Conservation (phyloP, 2,888 invertebrate genomes). For the Drosophila gaucha region DNA sequence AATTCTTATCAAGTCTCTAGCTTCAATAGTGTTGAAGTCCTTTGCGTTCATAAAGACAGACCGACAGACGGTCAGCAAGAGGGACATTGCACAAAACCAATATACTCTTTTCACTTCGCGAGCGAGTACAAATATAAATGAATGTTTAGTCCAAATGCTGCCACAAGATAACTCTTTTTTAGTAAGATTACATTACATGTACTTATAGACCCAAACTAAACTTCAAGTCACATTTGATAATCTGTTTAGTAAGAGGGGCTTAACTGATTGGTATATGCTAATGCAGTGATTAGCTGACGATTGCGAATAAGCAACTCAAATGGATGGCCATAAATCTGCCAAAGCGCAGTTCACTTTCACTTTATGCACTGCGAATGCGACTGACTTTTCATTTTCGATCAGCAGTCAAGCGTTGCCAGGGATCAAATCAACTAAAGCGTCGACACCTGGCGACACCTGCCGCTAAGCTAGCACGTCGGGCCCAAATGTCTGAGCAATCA, state of each 20-base stretch:
- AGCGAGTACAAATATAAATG: too few species aligned
- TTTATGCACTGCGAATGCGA: slow-evolving; percentile 37
- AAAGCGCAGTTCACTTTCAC: slow-evolving; percentile 59
- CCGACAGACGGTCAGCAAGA: too few species aligned
- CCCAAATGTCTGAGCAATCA: slow-evolving; percentile 52
- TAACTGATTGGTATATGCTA: slow-evolving; percentile 60
- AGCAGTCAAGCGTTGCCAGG: slow-evolving; percentile 34
- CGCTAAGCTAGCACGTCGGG: slow-evolving; percentile 53
- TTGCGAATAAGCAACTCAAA: slow-evolving; percentile 34
- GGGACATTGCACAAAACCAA: too few species aligned
- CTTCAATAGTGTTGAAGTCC: too few species aligned
- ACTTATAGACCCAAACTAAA: background rate
- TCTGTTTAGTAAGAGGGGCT: slow-evolving; percentile 18
- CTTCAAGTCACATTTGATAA: slow-evolving; percentile 3
- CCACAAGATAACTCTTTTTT: too few species aligned
- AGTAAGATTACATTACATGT: too few species aligned
- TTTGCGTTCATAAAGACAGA: too few species aligned
- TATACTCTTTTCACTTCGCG: too few species aligned
- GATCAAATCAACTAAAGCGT: slow-evolving; percentile 49
- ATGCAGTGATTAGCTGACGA: slow-evolving; percentile 52
- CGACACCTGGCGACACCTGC: slow-evolving; percentile 69
- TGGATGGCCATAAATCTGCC: slow-evolving; percentile 56
- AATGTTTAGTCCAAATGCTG: too few species aligned
- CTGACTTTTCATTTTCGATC: slow-evolving; percentile 69
- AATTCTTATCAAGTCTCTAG: too few species aligned